phyloP scores from a whole-genome alignment of 2,888 invertebrate genomes.

The Watsonalla cultraria region DNA sequence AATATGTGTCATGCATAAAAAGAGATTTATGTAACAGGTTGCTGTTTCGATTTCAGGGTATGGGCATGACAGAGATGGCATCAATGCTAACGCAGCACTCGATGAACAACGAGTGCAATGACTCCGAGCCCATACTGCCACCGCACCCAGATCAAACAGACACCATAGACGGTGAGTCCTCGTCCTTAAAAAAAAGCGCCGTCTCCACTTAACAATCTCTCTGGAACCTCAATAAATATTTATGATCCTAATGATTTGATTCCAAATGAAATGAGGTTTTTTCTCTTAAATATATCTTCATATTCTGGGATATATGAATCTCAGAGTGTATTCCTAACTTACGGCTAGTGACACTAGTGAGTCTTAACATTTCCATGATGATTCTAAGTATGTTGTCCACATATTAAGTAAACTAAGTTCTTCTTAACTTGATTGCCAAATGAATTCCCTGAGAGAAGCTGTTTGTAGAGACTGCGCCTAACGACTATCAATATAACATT shows the following conservation, averaged over 20 bases:
- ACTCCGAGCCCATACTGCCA: constrained; percentile 78
- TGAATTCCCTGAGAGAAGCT: constrained; percentile 3
- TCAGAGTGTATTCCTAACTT: no score
- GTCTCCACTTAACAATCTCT: neutral
- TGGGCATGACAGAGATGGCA: constrained; percentile 81
- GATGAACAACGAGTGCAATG: constrained; percentile 79
- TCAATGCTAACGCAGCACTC: constrained; percentile 80
- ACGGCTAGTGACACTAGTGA: no score
- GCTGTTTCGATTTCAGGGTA: constrained; percentile 65
- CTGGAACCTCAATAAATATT: no score
- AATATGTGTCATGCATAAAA: no score
- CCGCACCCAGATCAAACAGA: constrained; percentile 84
- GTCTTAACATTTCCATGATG: no score
- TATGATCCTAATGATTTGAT: no score
- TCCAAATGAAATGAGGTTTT: no score
- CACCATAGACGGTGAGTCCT: constrained; percentile 85
- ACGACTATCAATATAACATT: constrained; percentile 16
- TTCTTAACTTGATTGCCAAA: neutral
- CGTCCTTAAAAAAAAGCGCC: neutral
- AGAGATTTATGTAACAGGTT: no score
- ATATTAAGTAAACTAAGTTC: constrained; percentile 1
- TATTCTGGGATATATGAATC: no score
- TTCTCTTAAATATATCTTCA: no score
- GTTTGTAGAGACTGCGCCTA: constrained; percentile 10
- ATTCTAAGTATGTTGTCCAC: neutral